Percentiles rank a stretch among this genome's conserved stretches.
phyloP scores from a whole-genome alignment of 2,797 vertebrate genomes.

The Adrianichthys oophorus region DNA sequence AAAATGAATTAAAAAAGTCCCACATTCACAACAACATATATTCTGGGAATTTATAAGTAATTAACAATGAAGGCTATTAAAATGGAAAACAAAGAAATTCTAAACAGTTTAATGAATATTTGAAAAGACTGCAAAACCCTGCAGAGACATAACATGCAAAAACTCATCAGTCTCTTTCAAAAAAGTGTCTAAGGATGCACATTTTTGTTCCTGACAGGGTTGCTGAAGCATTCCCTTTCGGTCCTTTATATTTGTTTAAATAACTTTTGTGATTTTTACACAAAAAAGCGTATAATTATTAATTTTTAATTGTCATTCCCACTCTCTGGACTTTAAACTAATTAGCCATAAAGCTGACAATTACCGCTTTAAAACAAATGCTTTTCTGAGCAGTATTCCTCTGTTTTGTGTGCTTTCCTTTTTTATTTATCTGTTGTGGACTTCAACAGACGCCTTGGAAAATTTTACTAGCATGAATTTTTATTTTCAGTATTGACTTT shows the following conservation, averaged over 20 bases:
- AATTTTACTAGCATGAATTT: conserved; percentile 56
- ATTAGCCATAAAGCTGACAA: conserved; percentile 57
- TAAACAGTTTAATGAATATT: conserved; percentile 38
- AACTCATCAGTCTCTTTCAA: conserved; percentile 39
- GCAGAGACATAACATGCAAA: conserved; percentile 17
- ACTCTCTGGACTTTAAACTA: conserved; percentile 48
- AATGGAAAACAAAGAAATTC: conserved; percentile 54
- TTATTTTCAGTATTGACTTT: conserved; percentile 62
- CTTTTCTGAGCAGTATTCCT: conserved; percentile 39
- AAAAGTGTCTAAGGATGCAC: conserved; percentile 35
- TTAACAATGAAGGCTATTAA: conserved; percentile 39
- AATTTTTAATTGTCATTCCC: conserved; percentile 58
- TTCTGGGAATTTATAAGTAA: conserved; percentile 22
- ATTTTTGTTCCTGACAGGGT: conserved; percentile 43
- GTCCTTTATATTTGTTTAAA: conserved; percentile 48
- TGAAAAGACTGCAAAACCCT: conserved; percentile 38
- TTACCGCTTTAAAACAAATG: conserved; percentile 36
- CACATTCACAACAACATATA: conserved; percentile 2
- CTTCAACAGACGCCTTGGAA: conserved; percentile 38
- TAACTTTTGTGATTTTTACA: conserved; percentile 46
- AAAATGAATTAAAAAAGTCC: background rate
- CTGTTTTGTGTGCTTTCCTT: conserved; percentile 20
- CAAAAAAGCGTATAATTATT: conserved; percentile 54
- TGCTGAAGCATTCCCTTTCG: conserved; percentile 48
- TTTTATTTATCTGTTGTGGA: conserved; percentile 56